Conservation (phyloP, 2,888 invertebrate genomes). For the Drosophila anomalata region DNA sequence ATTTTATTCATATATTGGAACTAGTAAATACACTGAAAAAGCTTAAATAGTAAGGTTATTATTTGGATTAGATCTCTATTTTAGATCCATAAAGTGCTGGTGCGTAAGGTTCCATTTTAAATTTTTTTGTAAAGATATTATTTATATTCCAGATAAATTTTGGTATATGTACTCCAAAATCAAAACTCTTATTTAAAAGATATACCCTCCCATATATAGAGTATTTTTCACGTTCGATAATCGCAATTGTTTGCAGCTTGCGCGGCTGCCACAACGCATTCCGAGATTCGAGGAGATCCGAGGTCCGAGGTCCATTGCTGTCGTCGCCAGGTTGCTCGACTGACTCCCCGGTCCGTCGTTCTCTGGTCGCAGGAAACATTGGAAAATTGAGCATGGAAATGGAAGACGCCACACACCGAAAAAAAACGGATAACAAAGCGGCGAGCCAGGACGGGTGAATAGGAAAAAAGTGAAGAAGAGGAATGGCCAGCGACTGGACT, state of each 20-base stretch:
- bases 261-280: conserved; percentile 71
- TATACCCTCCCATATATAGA: not conserved
- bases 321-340: conserved; percentile 49
- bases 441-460: conserved; percentile 19
- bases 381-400: conserved; percentile 78
- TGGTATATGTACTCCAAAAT: not conserved
- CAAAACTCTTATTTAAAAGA: too few relatives aligned
- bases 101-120: too few relatives aligned
- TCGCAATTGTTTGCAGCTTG: conserved; percentile 80
- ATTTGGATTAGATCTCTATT: not conserved
- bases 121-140: too few relatives aligned
- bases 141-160: too few relatives aligned
- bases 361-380: conserved; percentile 76
- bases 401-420: conserved; percentile 68
- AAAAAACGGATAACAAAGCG: conserved; percentile 15
- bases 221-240: conserved; percentile 68
- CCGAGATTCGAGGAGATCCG: conserved; percentile 12
- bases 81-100: not conserved
- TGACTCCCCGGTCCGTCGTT: conserved; percentile 11
- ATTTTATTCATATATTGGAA: not conserved
- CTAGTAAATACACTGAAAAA: not conserved
- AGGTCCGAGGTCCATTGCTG: conserved; percentile 36
- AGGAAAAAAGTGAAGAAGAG: conserved; percentile 43
- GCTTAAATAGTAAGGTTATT: not conserved
- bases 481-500: conserved; percentile 58